Evolutionary conservation across 2,888 invertebrate species (phyloP).

Genomic region (Hybos culiciformis): DNA sequence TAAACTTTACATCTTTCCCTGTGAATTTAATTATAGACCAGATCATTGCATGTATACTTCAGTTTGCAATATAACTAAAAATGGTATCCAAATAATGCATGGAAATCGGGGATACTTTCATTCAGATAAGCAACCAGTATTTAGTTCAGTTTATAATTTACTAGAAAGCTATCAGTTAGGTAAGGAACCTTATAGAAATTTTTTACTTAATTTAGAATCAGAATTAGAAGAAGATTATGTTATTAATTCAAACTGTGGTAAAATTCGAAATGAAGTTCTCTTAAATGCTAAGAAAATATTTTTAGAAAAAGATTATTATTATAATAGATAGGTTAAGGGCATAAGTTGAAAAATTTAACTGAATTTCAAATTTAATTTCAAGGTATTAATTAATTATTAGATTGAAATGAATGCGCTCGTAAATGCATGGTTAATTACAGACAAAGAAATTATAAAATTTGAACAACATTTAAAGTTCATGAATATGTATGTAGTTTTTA

Average conservation of each 20-base stretch:
- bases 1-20: slow-evolving; percentile 64
- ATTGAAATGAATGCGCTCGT: neutral
- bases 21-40: slow-evolving; percentile 82
- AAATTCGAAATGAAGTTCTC: slow-evolving; percentile 42
- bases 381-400: neutral
- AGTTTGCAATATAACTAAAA: slow-evolving; percentile 52
- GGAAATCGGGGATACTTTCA: slow-evolving; percentile 82
- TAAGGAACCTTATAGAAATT: slow-evolving; percentile 45
- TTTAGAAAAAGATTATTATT: slow-evolving; percentile 26
- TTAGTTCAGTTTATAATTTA: slow-evolving; percentile 54
- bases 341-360: neutral
- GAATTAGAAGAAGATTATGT: slow-evolving; percentile 41
- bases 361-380: no score
- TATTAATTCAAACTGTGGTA: slow-evolving; percentile 49
- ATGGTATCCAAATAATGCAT: slow-evolving; percentile 72
- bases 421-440: no score
- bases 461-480: no score
- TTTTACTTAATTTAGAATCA: slow-evolving; percentile 39
- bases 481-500: no score
- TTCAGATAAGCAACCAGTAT: slow-evolving; percentile 71
- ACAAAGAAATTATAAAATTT: no score
- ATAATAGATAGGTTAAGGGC: neutral
- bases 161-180: slow-evolving; percentile 45
- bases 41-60: slow-evolving; percentile 95
- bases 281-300: slow-evolving; percentile 34